Conservation (phyloP, 2,797 vertebrate species). For the Coreius guichenoti region DNA sequence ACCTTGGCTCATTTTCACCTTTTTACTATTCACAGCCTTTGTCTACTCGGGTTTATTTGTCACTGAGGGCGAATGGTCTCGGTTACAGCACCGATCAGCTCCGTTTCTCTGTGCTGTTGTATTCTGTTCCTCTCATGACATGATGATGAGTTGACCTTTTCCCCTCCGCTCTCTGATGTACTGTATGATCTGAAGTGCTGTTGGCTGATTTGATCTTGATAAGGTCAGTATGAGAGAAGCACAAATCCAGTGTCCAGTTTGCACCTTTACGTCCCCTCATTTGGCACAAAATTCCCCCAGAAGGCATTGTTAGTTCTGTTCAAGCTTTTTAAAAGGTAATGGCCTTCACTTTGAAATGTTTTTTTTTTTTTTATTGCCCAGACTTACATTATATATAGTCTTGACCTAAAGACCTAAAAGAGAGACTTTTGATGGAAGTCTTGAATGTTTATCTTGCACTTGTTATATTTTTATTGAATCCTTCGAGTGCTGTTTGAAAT, state of each 20-base stretch:
- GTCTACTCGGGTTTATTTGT: not conserved
- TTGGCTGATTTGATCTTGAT: constrained; percentile 20
- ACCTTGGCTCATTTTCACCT: not conserved
- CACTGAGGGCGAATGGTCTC: not conserved
- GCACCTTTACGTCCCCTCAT: not conserved
- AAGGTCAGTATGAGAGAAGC: constrained; percentile 30
- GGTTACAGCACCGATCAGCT: not conserved
- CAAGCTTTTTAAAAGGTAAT: not conserved
- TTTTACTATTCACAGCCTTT: not conserved
- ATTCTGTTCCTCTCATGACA: not conserved
- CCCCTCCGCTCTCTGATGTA: constrained; percentile 1
- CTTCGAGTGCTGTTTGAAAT: not conserved
- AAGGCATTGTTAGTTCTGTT: not conserved
- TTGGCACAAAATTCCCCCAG: not conserved
- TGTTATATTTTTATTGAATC: not conserved
- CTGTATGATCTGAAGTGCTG: constrained; percentile 3
- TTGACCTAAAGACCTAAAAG: not conserved
- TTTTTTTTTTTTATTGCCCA: not conserved
- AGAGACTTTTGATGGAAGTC: not conserved
- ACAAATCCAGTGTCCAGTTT: not conserved
- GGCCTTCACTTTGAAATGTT: not conserved
- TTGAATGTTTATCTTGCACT: not conserved
- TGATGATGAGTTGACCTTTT: constrained; percentile 37
- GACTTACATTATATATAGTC: not conserved
- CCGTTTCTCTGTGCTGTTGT: not conserved